Evolutionary conservation across 2,888 invertebrate genomes (phyloP).

Genomic region (Tetragnatha montana): DNA sequence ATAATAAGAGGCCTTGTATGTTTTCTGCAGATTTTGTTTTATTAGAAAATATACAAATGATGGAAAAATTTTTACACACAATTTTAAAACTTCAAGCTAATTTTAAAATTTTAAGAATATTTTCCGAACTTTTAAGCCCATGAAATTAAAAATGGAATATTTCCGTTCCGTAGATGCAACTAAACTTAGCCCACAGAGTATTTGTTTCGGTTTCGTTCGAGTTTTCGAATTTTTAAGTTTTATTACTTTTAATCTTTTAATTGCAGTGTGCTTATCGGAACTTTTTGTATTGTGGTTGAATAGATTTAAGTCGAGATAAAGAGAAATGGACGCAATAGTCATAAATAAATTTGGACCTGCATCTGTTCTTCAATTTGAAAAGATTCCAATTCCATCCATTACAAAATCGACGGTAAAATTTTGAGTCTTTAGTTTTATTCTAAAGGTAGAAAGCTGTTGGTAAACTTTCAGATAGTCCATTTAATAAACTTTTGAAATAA

Average conservation of each 20-base stretch:
- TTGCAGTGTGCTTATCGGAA: no score
- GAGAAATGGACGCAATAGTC: constrained; percentile 75
- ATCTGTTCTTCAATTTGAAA: constrained; percentile 76
- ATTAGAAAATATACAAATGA: background rate
- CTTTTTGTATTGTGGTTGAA: no score
- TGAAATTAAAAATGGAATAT: no score
- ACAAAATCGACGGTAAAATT: constrained; percentile 2
- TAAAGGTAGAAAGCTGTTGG: no score
- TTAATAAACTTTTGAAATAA: no score
- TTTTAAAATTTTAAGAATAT: background rate
- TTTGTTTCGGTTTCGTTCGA: background rate
- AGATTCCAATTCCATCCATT: constrained; percentile 45
- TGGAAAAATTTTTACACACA: no score
- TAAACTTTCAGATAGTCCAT: no score
- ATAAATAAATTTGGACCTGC: constrained; percentile 77
- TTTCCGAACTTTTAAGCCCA: background rate
- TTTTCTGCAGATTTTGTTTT: no score
- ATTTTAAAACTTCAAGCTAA: background rate
- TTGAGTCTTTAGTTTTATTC: no score
- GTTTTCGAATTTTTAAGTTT: background rate
- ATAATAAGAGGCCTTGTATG: no score
- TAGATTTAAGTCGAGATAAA: background rate
- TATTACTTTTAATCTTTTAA: background rate
- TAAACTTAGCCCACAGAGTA: background rate
- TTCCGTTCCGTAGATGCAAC: no score